These are phyloP conservation scores for Ctenomys sociabilis DNA, from an alignment of 2,113 vertebrate genomes.

Conservation along the genomic window DNA sequence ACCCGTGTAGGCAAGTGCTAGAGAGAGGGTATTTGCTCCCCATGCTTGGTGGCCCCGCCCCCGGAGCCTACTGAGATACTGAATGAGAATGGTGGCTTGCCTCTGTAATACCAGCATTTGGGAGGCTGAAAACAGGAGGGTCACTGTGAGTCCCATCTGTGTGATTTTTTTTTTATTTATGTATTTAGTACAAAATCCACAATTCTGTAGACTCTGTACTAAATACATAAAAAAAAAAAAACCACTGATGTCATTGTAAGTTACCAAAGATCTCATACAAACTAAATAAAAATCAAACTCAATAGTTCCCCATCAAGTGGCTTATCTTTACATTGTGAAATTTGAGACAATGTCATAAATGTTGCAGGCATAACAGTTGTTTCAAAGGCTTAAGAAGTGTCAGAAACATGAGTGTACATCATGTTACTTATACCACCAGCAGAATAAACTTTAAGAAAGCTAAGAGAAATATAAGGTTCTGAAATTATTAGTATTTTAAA, in stretches of 20 bases:
- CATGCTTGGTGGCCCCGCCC: no score
- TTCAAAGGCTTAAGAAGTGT: not conserved
- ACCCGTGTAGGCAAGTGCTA: no score
- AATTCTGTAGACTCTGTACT: no score
- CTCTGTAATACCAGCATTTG: no score
- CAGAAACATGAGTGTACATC: not conserved
- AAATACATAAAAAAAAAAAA: not conserved
- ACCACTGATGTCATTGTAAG: not conserved
- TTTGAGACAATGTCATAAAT: not conserved
- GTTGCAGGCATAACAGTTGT: not conserved
- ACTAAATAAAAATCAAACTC: conserved; percentile 7
- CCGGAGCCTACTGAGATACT: no score
- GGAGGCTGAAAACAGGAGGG: no score
- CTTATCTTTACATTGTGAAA: not conserved
- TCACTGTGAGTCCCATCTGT: no score
- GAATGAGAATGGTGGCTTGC: no score
- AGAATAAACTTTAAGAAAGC: not conserved
- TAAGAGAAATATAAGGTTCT: not conserved
- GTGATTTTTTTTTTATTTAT: no score
- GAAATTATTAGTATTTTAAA: not conserved
- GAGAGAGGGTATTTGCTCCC: no score
- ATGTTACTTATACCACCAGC: not conserved
- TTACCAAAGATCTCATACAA: not conserved
- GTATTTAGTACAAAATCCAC: no score
- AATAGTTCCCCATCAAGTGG: not conserved